Evolutionary conservation across 2,113 vertebrate species (phyloP).

Genomic region (Catagonus wagneri): DNA sequence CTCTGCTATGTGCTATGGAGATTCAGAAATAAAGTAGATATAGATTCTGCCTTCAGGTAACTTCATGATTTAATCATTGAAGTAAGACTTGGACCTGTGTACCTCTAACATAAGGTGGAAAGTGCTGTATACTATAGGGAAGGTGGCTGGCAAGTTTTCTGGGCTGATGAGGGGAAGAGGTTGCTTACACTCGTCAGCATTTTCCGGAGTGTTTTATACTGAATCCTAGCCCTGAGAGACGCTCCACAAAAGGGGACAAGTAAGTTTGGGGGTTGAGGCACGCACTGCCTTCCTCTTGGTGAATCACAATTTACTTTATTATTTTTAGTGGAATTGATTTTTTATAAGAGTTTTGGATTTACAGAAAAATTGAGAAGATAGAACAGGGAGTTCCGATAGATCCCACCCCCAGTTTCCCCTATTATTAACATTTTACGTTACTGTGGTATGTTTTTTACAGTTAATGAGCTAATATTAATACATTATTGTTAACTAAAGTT

Average conservation of each 20-base stretch:
- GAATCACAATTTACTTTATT: not conserved
- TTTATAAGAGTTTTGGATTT: not conserved
- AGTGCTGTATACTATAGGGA: not conserved
- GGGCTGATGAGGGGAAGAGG: not conserved
- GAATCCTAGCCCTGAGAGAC: not conserved
- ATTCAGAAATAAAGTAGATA: constrained; percentile 23
- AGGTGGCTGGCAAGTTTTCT: not conserved
- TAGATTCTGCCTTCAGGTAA: not conserved
- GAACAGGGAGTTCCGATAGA: not conserved
- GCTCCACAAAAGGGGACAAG: not conserved
- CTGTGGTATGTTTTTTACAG: not conserved
- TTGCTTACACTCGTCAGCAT: not conserved
- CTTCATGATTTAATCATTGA: not conserved
- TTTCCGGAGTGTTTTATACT: not conserved
- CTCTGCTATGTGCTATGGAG: not conserved
- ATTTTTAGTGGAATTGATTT: not conserved
- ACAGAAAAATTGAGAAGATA: not conserved
- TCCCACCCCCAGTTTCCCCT: not conserved
- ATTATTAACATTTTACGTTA: not conserved
- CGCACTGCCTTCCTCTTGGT: not conserved
- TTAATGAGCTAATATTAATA: not conserved
- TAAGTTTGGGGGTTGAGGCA: not conserved
- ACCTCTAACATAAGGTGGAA: not conserved
- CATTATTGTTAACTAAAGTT: not conserved
- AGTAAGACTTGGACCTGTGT: not conserved